Base-by-base conservation (phyloP, 1,140 invertebrate species). In the Drosophila paulistorum region DNA sequence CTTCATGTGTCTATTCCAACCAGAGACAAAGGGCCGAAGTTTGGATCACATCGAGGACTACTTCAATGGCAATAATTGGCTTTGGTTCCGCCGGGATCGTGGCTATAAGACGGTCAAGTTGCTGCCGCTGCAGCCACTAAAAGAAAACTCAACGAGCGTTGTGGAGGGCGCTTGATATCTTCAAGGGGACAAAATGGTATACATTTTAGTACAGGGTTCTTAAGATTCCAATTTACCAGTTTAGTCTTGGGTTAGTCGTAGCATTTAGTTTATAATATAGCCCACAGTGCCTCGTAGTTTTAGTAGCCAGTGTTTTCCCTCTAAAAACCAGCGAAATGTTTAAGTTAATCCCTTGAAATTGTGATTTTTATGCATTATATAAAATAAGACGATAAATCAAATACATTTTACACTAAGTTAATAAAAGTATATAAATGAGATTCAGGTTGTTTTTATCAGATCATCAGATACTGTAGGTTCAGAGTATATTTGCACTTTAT, bases 21-120 rank as follows among this genome's bases (percentile, higher is more conserved):
- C 97, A 17, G 97, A 98, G 93, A 97, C 97, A 0, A 97, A 96
- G 90, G 95, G 96, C 13, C 94, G 94, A 71, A 95, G 94, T 2
- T 92, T 97, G 63, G 94, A 96, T 67, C 95, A 98, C 93, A 97
- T 97, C 68, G 95, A 96, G 92, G 95, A 96, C 90, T 96, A 96
- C 87, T 96, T 96, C 84, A 93, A 94, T 77, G 94, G 94, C 69
- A 90, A 93, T 13, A 95, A 95, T 74, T 92, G 95, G 74, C 74
- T 95, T 14, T 95, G 95, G 95, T 90, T 94, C 39, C 71, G 74
- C 7, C 75, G 90, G 2, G 90, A 91, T 68, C 86, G 84, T 7
- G 81, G 83, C 62, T 90, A 91, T 41, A 91, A 91, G 57, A 75
- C 77, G 6, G 74, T 85, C 5, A 89, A 84, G 26, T 14, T 84